Evolutionary conservation across 1,140 invertebrate species (phyloP), one percentile per base, ranked within the genome.

Genomic region (Planococcus citri): DNA sequence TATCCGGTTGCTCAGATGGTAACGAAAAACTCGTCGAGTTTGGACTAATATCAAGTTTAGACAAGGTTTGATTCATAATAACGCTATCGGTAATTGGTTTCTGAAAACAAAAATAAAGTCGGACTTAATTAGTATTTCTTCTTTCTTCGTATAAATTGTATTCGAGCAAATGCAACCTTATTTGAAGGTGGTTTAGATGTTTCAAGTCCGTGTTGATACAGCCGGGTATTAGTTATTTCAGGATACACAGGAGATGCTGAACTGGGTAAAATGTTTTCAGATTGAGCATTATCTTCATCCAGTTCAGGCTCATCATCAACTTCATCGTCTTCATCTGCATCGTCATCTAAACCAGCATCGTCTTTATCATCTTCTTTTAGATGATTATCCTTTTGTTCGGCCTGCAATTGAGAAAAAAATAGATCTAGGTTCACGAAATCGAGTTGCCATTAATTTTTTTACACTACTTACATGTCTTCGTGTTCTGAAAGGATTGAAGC

Each of bases 381-480:
- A 33, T 3, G 12, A 33, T 33, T 33, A 6, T 33, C 29, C 3
- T 33, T 33, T 12, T 33, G 29, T 33, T 12, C 29, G 29, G 29
- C 29, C 29, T 33, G 3, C 4, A 33, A 33, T 33, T 33, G 4
- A 33, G 29, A 33, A 33, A 33, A 33, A 33, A 33, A 6, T 12
- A 33, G 29, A 33, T 33, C 12, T n/a, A n/a, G n/a, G n/a, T n/a
- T n/a, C n/a, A n/a, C n/a, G n/a, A n/a, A n/a, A n/a, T n/a, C n/a
- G n/a, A n/a, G n/a, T n/a, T n/a, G n/a, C n/a, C n/a, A n/a, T n/a
- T n/a, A n/a, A n/a, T n/a, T 37, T 51, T 51, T 20, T 17, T 9
- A 51, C n/a, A 33, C 29, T 4, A 17, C 73, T 73, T 73, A 81
- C 79, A 76, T 81, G 78, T 71, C 81, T 77, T 70, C 79, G 80